Evolutionary conservation across 2,888 invertebrate species (phyloP).

Genomic region (Philonicus albiceps): DNA sequence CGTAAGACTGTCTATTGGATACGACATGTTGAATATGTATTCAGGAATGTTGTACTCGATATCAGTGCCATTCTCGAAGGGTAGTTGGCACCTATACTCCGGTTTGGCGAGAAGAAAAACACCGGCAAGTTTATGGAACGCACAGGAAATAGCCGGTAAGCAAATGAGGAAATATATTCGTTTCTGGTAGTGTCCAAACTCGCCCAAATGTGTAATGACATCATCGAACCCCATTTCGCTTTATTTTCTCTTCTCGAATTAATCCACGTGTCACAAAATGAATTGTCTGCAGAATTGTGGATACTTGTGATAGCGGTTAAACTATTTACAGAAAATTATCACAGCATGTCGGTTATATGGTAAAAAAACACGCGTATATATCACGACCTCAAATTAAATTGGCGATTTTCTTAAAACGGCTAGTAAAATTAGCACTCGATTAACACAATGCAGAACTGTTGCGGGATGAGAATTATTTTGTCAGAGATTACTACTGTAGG

Average conservation of each 20-base stretch:
- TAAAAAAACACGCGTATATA: background rate
- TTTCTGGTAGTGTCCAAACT: constrained; percentile 75
- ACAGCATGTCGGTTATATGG: background rate
- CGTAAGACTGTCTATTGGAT: constrained; percentile 65
- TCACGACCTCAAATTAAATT: background rate
- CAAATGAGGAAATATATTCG: constrained; percentile 74
- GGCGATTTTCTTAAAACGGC: too few relatives aligned
- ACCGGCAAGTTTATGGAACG: constrained; percentile 76
- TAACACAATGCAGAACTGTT: background rate
- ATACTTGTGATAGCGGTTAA: background rate
- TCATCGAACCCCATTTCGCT: constrained; percentile 77
- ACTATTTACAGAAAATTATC: background rate
- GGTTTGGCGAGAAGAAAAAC: constrained; percentile 75
- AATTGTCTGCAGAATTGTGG: background rate
- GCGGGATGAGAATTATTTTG: background rate
- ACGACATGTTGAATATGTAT: constrained; percentile 64
- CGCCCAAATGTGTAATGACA: constrained; percentile 72
- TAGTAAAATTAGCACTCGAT: background rate
- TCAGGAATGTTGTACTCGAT: constrained; percentile 59
- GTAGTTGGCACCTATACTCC: constrained; percentile 70
- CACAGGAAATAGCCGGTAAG: constrained; percentile 75
- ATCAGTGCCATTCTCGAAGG: constrained; percentile 64
- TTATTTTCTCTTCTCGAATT: constrained; percentile 57
- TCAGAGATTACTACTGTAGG: background rate
- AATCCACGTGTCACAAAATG: background rate